phyloP scores from a whole-genome alignment of 2,113 vertebrate genomes.

The Thoracochromis brauschi region DNA sequence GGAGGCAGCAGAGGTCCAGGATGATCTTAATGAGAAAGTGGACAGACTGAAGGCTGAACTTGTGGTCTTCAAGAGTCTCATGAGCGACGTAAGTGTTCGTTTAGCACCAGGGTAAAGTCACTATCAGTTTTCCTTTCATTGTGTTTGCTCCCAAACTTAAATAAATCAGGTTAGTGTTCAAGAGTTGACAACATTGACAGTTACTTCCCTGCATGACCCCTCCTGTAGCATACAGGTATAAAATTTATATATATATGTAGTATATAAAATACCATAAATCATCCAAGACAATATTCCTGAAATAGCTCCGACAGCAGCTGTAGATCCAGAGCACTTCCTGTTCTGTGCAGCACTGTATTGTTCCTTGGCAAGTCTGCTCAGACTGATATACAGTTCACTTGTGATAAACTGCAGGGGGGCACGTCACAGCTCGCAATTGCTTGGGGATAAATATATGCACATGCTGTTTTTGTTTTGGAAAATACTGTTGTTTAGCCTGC shows the following conservation, averaged over 20 bases:
- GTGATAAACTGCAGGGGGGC: constrained; percentile 19
- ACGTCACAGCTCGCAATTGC: neutral
- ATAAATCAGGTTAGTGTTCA: neutral
- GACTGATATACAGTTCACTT: constrained; percentile 17
- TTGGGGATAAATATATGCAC: constrained; percentile 28
- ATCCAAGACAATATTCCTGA: constrained; percentile 15
- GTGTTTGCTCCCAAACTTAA: neutral
- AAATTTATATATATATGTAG: neutral
- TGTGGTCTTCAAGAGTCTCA: constrained; percentile 96
- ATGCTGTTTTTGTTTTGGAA: constrained; percentile 17
- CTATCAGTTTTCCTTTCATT: neutral
- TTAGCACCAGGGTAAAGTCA: neutral
- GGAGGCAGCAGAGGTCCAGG: constrained; percentile 84
- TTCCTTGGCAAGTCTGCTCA: constrained; percentile 18
- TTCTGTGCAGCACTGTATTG: constrained; percentile 17
- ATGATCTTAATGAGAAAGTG: constrained; percentile 88
- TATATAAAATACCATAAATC: neutral
- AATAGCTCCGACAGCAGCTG: constrained; percentile 22
- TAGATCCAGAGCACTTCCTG: constrained; percentile 28
- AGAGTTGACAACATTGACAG: neutral
- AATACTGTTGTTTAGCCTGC: neutral
- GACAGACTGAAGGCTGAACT: constrained; percentile 92
- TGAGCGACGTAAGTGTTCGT: constrained; percentile 89
- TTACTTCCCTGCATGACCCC: neutral
- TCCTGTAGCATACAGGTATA: neutral